Evolutionary conservation across 2,113 vertebrate genomes (phyloP).

Genomic region (Stigmatopora nigra): DNA sequence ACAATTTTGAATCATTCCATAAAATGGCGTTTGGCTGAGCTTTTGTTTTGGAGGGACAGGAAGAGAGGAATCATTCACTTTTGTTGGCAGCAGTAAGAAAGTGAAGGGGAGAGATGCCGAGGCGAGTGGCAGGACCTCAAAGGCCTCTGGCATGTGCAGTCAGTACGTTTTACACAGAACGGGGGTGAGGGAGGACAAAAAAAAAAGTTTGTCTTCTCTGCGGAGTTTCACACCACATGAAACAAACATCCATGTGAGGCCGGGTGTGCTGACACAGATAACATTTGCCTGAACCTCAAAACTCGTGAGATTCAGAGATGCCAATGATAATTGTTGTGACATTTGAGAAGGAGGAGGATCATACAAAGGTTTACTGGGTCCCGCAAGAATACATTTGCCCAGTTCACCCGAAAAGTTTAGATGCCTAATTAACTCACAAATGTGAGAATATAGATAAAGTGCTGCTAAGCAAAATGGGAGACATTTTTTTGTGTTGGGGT

Average conservation of each 20-base stretch:
- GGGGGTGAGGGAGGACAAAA: background rate
- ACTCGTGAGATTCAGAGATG: background rate
- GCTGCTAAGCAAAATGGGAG: background rate
- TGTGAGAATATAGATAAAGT: background rate
- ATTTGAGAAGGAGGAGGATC: background rate
- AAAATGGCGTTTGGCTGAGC: conserved; percentile 18
- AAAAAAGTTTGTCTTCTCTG: conserved; percentile 42
- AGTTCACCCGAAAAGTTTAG: background rate
- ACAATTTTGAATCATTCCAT: conserved; percentile 24
- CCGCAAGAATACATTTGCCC: background rate
- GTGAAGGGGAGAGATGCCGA: conserved; percentile 40
- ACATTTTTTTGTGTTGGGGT: no score
- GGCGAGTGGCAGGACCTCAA: conserved; percentile 60
- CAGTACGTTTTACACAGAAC: conserved; percentile 29
- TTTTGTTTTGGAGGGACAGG: conserved; percentile 26
- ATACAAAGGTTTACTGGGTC: background rate
- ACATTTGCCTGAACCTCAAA: conserved; percentile 18
- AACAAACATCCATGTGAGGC: conserved; percentile 32
- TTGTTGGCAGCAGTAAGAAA: conserved; percentile 51
- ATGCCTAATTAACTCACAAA: background rate
- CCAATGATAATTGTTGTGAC: background rate
- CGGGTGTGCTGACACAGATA: conserved; percentile 21
- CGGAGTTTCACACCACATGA: conserved; percentile 39
- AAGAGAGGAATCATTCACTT: conserved; percentile 45
- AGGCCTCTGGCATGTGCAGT: conserved; percentile 42